These are phyloP conservation scores for Octopus sinensis DNA, from an alignment of 1,140 invertebrate species.

Conservation along the genomic window DNA sequence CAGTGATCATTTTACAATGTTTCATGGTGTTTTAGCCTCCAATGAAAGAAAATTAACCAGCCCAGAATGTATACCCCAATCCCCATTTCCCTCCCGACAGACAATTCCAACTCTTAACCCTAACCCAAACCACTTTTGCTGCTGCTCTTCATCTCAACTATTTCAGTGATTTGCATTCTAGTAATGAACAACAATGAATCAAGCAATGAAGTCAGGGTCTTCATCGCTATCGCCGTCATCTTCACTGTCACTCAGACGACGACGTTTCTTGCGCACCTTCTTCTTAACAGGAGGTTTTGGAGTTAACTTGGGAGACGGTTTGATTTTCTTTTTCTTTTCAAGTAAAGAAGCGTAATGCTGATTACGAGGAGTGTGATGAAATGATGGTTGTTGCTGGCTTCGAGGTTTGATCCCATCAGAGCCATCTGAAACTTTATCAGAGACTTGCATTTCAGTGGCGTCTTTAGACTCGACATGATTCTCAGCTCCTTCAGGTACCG, in stretches of 20 bases:
- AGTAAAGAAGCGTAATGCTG: background rate
- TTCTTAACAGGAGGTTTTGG: constrained; percentile 36
- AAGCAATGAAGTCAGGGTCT: constrained; percentile 45
- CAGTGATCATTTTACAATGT: no score
- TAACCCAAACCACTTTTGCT: no score
- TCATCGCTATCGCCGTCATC: constrained; percentile 44
- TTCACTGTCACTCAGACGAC: constrained; percentile 42
- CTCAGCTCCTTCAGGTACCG: constrained; percentile 17
- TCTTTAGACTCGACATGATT: constrained; percentile 21
- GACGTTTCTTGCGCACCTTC: constrained; percentile 37
- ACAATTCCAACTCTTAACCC: no score
- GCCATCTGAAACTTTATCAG: constrained; percentile 21
- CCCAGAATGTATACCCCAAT: no score
- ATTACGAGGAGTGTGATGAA: background rate
- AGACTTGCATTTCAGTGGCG: constrained; percentile 17
- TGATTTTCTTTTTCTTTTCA: constrained; percentile 11
- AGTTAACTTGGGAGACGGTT: background rate
- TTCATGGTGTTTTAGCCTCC: no score
- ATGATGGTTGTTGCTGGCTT: background rate
- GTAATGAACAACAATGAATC: background rate
- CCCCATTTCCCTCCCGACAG: no score
- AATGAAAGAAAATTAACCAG: no score
- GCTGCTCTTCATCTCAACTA: no score
- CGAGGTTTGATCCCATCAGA: constrained; percentile 14
- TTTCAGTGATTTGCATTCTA: no score